Evolutionary conservation across 2,888 invertebrate species (phyloP).

Genomic region (Dione vanillae): DNA sequence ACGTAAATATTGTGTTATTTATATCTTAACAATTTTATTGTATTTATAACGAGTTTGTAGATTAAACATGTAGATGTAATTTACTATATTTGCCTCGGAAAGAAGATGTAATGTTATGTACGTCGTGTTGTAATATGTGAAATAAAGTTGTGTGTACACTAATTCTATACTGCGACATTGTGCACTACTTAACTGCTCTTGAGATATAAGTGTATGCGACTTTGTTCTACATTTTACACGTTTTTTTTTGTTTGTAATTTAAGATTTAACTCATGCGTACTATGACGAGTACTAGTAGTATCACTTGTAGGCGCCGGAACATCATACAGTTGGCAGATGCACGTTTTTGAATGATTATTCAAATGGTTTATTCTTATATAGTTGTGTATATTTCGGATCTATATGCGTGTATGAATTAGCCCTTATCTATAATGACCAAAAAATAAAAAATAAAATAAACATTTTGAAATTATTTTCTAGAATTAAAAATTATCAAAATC

Average conservation of each 20-base stretch:
- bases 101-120: neutral
- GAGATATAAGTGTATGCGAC: neutral
- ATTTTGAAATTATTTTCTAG: constrained; percentile 21
- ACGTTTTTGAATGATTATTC: constrained; percentile 12
- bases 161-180: neutral
- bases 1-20: constrained; percentile 78
- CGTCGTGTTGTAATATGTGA: neutral
- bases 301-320: constrained; percentile 12
- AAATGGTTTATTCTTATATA: constrained; percentile 21
- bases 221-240: constrained; percentile 16
- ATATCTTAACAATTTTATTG: constrained; percentile 74
- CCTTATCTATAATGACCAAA: constrained; percentile 22
- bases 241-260: constrained; percentile 21
- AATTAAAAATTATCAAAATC: constrained; percentile 24
- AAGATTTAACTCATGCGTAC: constrained; percentile 34
- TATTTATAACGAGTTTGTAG: constrained; percentile 60
- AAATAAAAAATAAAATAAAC: constrained; percentile 23
- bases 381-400: constrained; percentile 20
- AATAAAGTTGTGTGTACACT: constrained; percentile 8
- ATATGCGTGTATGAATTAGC: constrained; percentile 25
- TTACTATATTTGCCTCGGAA: constrained; percentile 11
- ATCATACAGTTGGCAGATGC: constrained; percentile 6
- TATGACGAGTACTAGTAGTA: constrained; percentile 10
- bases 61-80: constrained; percentile 17
- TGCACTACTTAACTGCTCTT: neutral